Conservation (phyloP, 2,888 invertebrate species). For the Polydrusus pterygomalis region DNA sequence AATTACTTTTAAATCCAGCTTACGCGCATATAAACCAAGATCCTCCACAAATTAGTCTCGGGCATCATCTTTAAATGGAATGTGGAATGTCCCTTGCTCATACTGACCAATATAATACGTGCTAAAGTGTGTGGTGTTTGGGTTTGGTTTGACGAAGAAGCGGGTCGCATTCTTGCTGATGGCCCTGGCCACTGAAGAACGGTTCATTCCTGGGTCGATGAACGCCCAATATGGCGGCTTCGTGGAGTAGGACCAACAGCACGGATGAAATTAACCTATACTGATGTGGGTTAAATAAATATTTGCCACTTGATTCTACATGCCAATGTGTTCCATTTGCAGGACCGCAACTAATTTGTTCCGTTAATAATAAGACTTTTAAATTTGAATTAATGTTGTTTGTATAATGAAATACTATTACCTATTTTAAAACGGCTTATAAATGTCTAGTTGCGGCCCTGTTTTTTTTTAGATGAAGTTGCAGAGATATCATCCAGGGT, state of each 20-base stretch:
- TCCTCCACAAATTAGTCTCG: too few relatives aligned
- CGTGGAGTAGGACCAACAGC: neutral
- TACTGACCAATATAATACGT: slow-evolving; percentile 47
- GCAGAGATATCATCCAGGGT: too few relatives aligned
- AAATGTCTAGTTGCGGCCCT: too few relatives aligned
- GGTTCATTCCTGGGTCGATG: slow-evolving; percentile 54
- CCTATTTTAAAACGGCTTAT: too few relatives aligned
- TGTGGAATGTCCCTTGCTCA: slow-evolving; percentile 28
- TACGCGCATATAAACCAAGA: too few relatives aligned
- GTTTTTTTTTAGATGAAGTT: too few relatives aligned
- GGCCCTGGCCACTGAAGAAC: slow-evolving; percentile 57
- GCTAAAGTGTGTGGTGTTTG: slow-evolving; percentile 42
- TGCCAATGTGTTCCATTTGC: too few relatives aligned
- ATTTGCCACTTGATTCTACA: neutral
- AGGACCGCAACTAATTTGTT: too few relatives aligned
- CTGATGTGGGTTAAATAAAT: neutral
- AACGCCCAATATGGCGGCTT: slow-evolving; percentile 51
- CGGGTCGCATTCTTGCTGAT: slow-evolving; percentile 54
- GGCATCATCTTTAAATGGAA: neutral
- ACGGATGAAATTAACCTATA: neutral
- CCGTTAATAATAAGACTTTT: too few relatives aligned
- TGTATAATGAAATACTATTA: too few relatives aligned
- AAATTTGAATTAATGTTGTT: neutral
- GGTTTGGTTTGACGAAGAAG: slow-evolving; percentile 58
- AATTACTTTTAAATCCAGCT: too few relatives aligned